These are phyloP conservation scores for Gallinago paraguaiae DNA, from an alignment of 2,113 vertebrate genomes.

Conservation along the genomic window DNA sequence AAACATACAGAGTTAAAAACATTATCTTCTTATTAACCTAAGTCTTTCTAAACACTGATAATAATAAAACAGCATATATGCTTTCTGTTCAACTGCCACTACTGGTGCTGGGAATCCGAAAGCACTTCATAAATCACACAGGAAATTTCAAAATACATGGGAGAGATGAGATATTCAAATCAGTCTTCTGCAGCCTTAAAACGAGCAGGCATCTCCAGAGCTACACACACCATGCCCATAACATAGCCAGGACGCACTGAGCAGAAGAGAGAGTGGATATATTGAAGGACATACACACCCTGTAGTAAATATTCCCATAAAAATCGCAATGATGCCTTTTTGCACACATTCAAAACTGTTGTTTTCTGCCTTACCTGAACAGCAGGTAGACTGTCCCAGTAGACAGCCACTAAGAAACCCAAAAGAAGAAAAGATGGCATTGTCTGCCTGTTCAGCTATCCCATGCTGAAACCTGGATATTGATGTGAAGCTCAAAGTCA, in stretches of 20 bases:
- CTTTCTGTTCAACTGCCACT: not conserved
- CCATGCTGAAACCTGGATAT: not conserved
- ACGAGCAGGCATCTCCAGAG: accelerated
- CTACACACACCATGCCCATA: too few species aligned
- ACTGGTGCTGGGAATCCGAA: not conserved
- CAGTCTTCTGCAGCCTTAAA: not conserved
- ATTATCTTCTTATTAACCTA: not conserved
- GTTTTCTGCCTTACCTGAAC: not conserved
- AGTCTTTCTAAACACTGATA: not conserved
- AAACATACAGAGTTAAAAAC: not conserved
- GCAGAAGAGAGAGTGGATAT: not conserved
- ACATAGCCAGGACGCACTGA: not conserved
- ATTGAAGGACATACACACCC: not conserved
- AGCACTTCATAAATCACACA: not conserved
- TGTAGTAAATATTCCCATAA: not conserved
- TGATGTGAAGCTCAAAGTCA: not conserved
- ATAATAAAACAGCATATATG: not conserved
- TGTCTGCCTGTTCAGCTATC: not conserved
- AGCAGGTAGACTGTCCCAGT: not conserved
- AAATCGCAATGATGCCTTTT: not conserved
- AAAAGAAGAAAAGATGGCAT: not conserved
- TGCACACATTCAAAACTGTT: not conserved
- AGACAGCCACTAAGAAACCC: not conserved
- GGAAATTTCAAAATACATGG: not conserved
- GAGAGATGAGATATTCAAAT: not conserved